Evolutionary conservation across 2,113 vertebrate genomes (phyloP).

Genomic region (Hippolais icterina): DNA sequence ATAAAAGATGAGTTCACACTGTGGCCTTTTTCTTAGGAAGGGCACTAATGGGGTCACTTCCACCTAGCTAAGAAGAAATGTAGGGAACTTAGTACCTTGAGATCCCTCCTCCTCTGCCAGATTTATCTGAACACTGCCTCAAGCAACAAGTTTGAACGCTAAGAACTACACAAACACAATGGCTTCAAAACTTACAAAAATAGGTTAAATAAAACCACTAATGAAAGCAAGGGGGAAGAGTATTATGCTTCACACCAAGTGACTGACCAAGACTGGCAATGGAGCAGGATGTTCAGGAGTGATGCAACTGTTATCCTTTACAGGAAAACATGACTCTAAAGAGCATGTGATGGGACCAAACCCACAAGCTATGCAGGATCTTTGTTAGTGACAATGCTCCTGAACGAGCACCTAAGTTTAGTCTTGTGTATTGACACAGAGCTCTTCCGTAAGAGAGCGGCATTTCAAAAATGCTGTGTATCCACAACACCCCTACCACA

Average conservation of each 20-base stretch:
- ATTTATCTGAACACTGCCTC: not conserved
- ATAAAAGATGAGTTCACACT: not conserved
- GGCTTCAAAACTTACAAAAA: not conserved
- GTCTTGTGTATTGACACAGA: not conserved
- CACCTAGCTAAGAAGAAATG: not conserved
- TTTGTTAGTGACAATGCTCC: not conserved
- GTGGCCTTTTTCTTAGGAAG: not conserved
- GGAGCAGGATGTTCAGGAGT: not conserved
- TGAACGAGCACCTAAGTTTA: not conserved
- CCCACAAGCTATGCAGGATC: not conserved
- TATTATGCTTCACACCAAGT: not conserved
- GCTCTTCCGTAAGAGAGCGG: accelerated
- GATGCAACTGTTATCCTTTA: not conserved
- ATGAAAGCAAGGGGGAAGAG: not conserved
- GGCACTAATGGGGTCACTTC: not conserved
- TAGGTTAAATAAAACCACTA: not conserved
- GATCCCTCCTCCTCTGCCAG: not conserved
- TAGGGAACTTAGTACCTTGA: not conserved
- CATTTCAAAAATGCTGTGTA: not conserved
- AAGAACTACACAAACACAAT: not conserved
- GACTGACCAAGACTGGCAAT: not conserved
- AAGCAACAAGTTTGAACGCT: not conserved
- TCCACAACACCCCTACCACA: not conserved
- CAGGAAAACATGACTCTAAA: not conserved
- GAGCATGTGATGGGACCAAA: not conserved